Percentiles rank a stretch among this genome's conserved stretches.
Conservation (phyloP, 2,888 invertebrate species). For the Dorcus parallelipipedus region DNA sequence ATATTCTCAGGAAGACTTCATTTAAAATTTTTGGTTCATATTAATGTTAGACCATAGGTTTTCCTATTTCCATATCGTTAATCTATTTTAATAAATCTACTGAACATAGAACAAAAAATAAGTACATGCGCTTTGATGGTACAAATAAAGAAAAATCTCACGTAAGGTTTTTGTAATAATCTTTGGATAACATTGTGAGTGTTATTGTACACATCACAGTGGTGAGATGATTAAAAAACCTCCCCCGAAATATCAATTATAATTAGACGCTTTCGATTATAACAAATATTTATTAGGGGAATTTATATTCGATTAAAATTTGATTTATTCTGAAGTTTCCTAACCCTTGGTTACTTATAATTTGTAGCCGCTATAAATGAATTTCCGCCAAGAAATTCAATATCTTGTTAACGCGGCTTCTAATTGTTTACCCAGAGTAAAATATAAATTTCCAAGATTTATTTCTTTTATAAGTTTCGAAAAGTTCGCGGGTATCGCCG, state of each 20-base stretch:
- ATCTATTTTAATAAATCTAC: too few relatives aligned
- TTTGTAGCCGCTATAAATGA: background rate
- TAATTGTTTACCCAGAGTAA: background rate
- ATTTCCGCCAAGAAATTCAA: background rate
- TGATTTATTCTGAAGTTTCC: conserved; percentile 22
- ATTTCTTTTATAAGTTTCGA: too few relatives aligned
- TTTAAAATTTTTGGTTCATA: too few relatives aligned
- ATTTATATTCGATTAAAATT: conserved; percentile 20
- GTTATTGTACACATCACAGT: too few relatives aligned
- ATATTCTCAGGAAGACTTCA: too few relatives aligned
- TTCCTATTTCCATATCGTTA: too few relatives aligned
- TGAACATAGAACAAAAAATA: too few relatives aligned
- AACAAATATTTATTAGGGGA: conserved; percentile 21
- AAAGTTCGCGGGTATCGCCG: too few relatives aligned
- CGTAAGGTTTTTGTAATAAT: background rate
- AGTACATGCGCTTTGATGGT: background rate
- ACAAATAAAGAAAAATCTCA: background rate
- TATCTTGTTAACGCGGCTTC: background rate
- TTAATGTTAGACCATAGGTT: too few relatives aligned
- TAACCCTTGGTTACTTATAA: conserved; percentile 3
- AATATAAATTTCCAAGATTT: background rate
- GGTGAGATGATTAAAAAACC: conserved; percentile 15
- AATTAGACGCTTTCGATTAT: conserved; percentile 18
- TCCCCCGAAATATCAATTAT: conserved; percentile 19
- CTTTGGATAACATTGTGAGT: too few relatives aligned